A percentile compares a stretch with the other conserved stretches of the same genome.
phyloP scores from a whole-genome alignment of 2,888 invertebrate genomes.

The Stegophylla sp. region DNA sequence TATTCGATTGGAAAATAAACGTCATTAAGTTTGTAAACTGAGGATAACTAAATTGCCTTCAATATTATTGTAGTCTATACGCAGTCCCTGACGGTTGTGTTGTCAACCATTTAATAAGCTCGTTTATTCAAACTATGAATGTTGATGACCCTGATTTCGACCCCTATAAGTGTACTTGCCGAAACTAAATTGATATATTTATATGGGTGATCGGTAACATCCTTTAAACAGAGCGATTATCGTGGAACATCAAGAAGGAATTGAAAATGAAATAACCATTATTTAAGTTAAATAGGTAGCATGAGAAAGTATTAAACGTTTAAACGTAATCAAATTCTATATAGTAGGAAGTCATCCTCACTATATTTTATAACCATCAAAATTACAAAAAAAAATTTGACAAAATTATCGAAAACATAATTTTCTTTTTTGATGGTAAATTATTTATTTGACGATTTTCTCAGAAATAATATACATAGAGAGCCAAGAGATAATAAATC shows the following conservation, averaged over 20 bases:
- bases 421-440: no score
- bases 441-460: no score
- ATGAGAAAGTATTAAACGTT: no score
- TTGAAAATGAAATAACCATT: slow-evolving; percentile 14
- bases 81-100: slow-evolving; percentile 25
- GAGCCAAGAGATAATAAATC: no score
- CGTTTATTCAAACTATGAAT: slow-evolving; percentile 41
- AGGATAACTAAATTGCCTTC: slow-evolving; percentile 48
- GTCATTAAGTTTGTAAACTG: slow-evolving; percentile 29
- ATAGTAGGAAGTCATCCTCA: background rate
- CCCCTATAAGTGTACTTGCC: slow-evolving; percentile 42
- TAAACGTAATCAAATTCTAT: background rate
- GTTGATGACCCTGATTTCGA: slow-evolving; percentile 57
- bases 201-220: slow-evolving; percentile 27
- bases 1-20: slow-evolving; percentile 8
- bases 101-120: slow-evolving; percentile 43
- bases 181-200: slow-evolving; percentile 41
- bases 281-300: background rate
- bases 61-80: slow-evolving; percentile 26
- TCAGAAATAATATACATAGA: no score
- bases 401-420: no score
- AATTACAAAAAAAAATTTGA: no score
- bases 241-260: background rate
- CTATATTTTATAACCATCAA: no score
- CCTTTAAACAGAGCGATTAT: slow-evolving; percentile 19